Conservation (phyloP, 30 jellyfish, hydroid and myxozoan species). For the Phacellophora camtschatica region DNA sequence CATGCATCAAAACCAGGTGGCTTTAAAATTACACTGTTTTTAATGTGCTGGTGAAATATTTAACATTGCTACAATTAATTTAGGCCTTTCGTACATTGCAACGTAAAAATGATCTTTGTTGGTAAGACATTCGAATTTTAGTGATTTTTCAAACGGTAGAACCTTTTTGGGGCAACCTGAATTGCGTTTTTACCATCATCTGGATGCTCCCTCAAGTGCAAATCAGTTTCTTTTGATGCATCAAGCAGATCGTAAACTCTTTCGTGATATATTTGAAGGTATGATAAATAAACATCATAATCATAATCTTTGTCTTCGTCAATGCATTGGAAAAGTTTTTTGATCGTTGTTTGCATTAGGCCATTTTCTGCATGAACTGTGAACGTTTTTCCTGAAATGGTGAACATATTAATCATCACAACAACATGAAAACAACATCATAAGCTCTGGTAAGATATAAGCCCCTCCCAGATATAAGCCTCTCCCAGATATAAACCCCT, state of each 20-base stretch:
- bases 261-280: slow-evolving; percentile 85
- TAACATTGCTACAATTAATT: no score
- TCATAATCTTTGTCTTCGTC: slow-evolving; percentile 10
- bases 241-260: slow-evolving; percentile 84
- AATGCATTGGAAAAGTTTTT: slow-evolving; percentile 33
- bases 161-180: neutral
- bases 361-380: slow-evolving; percentile 86
- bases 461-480: no score
- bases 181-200: slow-evolving; percentile 56
- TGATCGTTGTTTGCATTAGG: slow-evolving; percentile 65
- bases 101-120: no score
- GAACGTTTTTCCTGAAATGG: slow-evolving; percentile 64
- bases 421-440: no score
- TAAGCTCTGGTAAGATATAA: no score
- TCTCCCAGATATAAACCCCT: no score
- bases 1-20: no score
- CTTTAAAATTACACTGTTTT: no score
- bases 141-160: no score
- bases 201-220: slow-evolving; percentile 91
- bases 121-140: no score
- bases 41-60: no score
- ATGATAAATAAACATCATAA: slow-evolving; percentile 59
- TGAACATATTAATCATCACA: neutral
- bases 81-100: no score
- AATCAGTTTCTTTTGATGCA: slow-evolving; percentile 47